phyloP scores from a whole-genome alignment of 2,113 vertebrate species.

The Anser cygnoides region DNA sequence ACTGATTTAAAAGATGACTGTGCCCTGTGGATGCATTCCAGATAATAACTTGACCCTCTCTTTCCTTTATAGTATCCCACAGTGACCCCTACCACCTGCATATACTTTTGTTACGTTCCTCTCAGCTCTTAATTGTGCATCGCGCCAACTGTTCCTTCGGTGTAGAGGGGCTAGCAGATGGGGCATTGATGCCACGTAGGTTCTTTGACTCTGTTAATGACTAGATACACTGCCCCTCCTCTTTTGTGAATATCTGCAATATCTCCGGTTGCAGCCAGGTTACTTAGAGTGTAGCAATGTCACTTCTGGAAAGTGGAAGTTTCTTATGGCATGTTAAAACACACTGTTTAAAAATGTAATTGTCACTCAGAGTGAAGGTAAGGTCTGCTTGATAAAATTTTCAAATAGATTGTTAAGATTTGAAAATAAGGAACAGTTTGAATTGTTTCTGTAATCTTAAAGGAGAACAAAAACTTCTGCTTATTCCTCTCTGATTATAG shows the following conservation, averaged over 20 bases:
- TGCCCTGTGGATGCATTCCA: constrained; percentile 27
- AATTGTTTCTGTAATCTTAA: not conserved
- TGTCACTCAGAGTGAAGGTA: not conserved
- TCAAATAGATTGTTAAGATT: not conserved
- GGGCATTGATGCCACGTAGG: not conserved
- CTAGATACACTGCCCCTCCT: not conserved
- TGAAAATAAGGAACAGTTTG: not conserved
- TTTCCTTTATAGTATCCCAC: constrained; percentile 13
- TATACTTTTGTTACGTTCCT: not conserved
- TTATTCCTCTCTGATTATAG: not conserved
- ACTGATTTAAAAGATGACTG: constrained; percentile 25
- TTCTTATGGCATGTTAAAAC: not conserved
- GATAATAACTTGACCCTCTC: constrained; percentile 58
- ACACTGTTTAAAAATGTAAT: not conserved
- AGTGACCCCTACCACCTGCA: constrained; percentile 49
- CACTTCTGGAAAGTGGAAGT: not conserved
- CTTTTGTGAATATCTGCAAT: not conserved
- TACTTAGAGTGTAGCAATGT: not conserved
- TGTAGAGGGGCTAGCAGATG: not conserved
- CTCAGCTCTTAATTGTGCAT: not conserved
- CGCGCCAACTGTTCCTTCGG: not conserved
- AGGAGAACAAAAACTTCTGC: not conserved
- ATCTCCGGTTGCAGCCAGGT: not conserved
- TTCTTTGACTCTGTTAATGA: not conserved
- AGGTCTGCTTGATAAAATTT: not conserved